Evolutionary conservation across 1,140 invertebrate species (phyloP).

Genomic region (Bombus huntii): DNA sequence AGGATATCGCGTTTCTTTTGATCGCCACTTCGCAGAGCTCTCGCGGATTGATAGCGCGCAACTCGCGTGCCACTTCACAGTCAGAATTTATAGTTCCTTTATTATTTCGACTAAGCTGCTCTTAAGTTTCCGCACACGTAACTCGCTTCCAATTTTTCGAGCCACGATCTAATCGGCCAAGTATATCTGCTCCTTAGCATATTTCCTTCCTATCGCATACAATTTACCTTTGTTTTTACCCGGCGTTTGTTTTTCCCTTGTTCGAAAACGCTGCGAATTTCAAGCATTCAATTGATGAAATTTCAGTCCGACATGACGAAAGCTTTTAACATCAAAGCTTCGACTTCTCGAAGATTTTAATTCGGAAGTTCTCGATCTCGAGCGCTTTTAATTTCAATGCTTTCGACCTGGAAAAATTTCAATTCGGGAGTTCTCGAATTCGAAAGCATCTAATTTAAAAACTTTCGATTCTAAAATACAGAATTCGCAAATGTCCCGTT

Average conservation of each 20-base stretch:
- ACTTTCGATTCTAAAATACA: no score
- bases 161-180: conserved; percentile 6
- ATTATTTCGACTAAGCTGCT: conserved; percentile 31
- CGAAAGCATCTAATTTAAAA: no score
- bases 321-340: no score
- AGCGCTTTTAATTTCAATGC: no score
- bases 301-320: no score
- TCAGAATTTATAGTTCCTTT: conserved; percentile 40
- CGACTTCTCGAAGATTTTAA: no score
- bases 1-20: conserved; percentile 26
- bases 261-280: not conserved
- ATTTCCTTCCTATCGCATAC: not conserved
- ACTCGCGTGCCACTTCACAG: conserved; percentile 37
- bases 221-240: not conserved
- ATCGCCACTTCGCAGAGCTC: conserved; percentile 30
- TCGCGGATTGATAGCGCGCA: conserved; percentile 35
- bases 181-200: conserved; percentile 11
- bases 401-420: no score
- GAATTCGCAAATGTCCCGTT: no score
- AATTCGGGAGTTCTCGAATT: no score
- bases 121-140: conserved; percentile 33
- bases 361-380: no score
- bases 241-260: not conserved
- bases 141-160: conserved; percentile 38
- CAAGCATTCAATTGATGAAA: no score